Base-by-base conservation (phyloP, 2,797 vertebrate genomes). In the Trichosurus vulpecula region DNA sequence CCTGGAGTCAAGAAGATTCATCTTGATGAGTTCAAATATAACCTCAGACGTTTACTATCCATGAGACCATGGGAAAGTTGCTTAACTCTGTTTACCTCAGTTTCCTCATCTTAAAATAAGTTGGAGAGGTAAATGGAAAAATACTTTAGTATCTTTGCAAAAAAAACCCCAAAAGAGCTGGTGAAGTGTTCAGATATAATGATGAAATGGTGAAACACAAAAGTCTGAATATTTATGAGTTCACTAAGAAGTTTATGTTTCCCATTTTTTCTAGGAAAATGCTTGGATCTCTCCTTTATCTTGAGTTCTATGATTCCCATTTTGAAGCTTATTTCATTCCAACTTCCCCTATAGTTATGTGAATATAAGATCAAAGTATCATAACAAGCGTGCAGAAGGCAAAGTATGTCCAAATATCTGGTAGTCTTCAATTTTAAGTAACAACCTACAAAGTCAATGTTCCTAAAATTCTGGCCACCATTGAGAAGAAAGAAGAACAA, bases 271-370 rank as follows among this genome's bases (percentile, higher is more conserved):
- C 61, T 35, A 13, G 31, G 6, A 66, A 66, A 66, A 35, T 35
- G 6, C 13, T 66, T 66, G 13, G 35, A 66, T 66, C 4, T 61
- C 58, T 35, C 58, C 13, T 66, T 35, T n/a, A 31, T 66, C 35
- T n/a, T n/a, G 4, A 66, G 13, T 35, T 29, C n/a, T 66, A 66
- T 12, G 4, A 35, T 66, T 66, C 31, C 4, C 13, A 66, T 35
- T 94, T 95, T 94, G 95, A n/a, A 96, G 57, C 31, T 8, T 57
- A 61, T 47, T 94, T 94, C 92, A 93, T 93, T 95, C 52, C 53
- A 25, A 96, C 93, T 96, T 90, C 5, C 29, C n/a, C 91, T 13
- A 12, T 12, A 94, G 25, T 56, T 87, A 91, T 91, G 52, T 13
- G 94, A 97, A 95, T n/a, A 5, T 22, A 93, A 94, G 93, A 92